Evolutionary conservation across 2,797 vertebrate species (phyloP).

Genomic region (Syndactyla subalaris): DNA sequence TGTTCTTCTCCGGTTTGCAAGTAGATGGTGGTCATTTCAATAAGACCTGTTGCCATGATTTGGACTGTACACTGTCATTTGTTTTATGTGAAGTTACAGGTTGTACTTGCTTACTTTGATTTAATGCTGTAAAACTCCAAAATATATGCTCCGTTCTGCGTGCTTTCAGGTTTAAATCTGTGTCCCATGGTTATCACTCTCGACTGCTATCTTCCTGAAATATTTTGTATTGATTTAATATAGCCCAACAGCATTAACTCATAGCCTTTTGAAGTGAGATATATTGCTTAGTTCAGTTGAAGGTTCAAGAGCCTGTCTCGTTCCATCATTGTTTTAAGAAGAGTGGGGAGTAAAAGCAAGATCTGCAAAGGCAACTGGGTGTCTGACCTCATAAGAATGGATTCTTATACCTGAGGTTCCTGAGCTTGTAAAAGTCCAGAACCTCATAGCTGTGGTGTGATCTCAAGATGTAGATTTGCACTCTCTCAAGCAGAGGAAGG

Average conservation of each 20-base stretch:
- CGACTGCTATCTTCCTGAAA: background rate
- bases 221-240: background rate
- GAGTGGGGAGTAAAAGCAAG: background rate
- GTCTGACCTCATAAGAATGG: background rate
- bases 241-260: background rate
- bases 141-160: fast-evolving
- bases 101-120: background rate
- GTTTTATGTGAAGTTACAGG: background rate
- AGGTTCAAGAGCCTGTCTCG: background rate
- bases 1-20: background rate
- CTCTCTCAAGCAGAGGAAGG: background rate
- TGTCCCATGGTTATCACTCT: background rate
- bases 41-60: background rate
- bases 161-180: background rate
- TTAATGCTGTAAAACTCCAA: background rate
- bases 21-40: background rate
- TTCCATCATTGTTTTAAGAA: background rate
- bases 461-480: background rate
- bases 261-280: background rate
- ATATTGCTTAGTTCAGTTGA: background rate
- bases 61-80: background rate
- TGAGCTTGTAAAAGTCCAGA: background rate
- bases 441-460: background rate
- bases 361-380: background rate
- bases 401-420: background rate